Evolutionary conservation across 1,140 invertebrate species (phyloP), one percentile per base, ranked within the genome.

Genomic region (Apis cerana): DNA sequence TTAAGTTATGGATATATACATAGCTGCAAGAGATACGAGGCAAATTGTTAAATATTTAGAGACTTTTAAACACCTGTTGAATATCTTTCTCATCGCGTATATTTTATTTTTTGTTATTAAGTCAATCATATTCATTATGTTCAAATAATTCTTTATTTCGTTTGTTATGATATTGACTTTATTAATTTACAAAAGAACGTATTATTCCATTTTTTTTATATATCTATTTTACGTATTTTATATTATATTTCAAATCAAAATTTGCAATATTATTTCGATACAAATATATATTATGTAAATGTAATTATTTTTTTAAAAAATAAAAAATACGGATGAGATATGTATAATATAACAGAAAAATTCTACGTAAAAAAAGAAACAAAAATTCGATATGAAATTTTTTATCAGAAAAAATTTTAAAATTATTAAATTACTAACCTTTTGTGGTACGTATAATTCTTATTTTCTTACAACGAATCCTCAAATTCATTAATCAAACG

Each of bases 41-140:
- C n/a, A 61, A n/a, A 61, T 48, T 62, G 17, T 52, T 75, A 64
- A 62, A 64, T 62, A 75, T 27, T 75, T 21, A 58, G 15, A 62
- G 19, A 50, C 48, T 19, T 75, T 50, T 50, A 27, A 62, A 75
- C 74, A 75, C 74, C 74, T 75, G 74, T 75, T 75, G 74, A 75
- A 64, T 48, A 61, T 13, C 33, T 61, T 43, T 43, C 58, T 64
- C 74, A 2, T 64, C 17, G 7, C 11, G 43, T 9, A 50, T 52
- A 8, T 9, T 50, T 27, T 33, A 50, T 50, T 50, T 62, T 64
- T 48, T 48, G 48, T 61, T 61, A 75, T 61, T 75, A 48, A 50
- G 0, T 17, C 21, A 19, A 4, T n/a, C 11, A 17, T 8, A 13
- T 61, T 23, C 21, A 33, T 19, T 0, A 13, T 17, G 21, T 13